These are phyloP conservation scores for Lontra canadensis DNA, from an alignment of 2,113 vertebrate genomes.

Conservation along the genomic window DNA sequence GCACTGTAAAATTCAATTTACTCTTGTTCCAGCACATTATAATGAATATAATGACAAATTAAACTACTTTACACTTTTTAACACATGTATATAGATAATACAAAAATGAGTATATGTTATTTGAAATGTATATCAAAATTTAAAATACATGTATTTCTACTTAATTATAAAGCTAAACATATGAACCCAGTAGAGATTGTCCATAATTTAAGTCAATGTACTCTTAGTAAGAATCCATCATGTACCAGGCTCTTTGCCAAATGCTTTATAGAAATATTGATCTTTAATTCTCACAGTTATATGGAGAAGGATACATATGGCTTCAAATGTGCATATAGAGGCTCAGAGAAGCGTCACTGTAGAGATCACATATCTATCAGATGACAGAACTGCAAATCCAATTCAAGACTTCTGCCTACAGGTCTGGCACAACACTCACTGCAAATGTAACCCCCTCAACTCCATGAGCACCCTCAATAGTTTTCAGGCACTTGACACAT, in stretches of 20 bases:
- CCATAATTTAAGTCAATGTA: not conserved
- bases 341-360: not conserved
- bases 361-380: not conserved
- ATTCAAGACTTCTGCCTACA: not conserved
- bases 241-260: not conserved
- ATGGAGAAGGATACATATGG: not conserved
- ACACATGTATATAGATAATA: not conserved
- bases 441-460: not conserved
- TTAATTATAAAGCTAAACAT: not conserved
- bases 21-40: not conserved
- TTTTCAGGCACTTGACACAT: not conserved
- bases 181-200: not conserved
- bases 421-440: rapidly evolving
- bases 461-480: not conserved
- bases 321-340: not conserved
- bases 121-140: not conserved
- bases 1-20: not conserved
- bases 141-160: not conserved
- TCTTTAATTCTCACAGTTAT: not conserved
- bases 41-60: not conserved
- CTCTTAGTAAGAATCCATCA: not conserved
- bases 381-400: not conserved
- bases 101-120: not conserved
- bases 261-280: not conserved
- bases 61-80: not conserved